These are phyloP conservation scores for Nephrotoma appendiculata DNA, from an alignment of 2,888 invertebrate species.

Conservation along the genomic window DNA sequence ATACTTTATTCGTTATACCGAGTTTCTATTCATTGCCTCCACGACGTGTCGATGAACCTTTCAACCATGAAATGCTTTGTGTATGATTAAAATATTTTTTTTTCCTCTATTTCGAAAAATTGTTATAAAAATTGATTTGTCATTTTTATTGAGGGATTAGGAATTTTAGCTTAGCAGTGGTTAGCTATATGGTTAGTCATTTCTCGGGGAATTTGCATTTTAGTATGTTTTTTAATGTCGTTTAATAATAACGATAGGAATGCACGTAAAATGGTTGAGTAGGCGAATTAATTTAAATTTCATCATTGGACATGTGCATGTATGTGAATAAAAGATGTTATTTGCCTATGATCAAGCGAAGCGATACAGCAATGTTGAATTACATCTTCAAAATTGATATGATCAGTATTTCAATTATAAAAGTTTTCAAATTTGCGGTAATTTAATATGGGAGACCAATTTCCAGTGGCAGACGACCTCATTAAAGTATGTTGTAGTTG, in stretches of 20 bases:
- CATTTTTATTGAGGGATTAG: not conserved
- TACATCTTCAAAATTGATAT: no score
- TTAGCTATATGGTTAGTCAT: not conserved
- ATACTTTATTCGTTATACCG: not conserved
- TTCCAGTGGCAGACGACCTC: no score
- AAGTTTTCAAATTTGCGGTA: no score
- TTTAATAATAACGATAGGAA: not conserved
- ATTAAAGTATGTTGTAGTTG: no score
- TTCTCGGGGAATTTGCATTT: not conserved
- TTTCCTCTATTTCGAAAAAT: not conserved
- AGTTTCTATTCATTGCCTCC: not conserved
- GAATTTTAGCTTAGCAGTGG: not conserved
- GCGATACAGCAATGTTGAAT: not conserved
- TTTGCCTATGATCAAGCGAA: not conserved
- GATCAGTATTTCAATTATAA: no score
- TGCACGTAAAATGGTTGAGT: not conserved
- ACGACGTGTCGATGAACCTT: not conserved
- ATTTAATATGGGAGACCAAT: no score
- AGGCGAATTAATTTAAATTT: not conserved
- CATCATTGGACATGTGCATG: not conserved
- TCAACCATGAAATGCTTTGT: not conserved
- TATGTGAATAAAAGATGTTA: not conserved
- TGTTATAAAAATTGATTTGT: not conserved
- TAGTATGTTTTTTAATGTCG: not conserved
- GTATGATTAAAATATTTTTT: not conserved